Evolutionary conservation across 2,113 vertebrate species (phyloP).

Genomic region (Pollachius pollachius): DNA sequence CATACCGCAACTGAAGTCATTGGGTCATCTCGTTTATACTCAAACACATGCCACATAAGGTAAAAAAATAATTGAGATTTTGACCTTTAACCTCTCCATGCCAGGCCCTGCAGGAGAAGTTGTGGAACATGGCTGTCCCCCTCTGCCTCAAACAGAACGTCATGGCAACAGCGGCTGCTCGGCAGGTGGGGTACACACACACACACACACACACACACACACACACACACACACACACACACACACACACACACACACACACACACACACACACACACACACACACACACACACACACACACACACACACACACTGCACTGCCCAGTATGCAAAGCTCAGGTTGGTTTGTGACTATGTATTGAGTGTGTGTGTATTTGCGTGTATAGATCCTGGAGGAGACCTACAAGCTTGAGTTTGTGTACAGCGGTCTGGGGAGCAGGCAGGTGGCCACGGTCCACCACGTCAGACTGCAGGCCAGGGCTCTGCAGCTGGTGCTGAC

Average conservation of each 20-base stretch:
- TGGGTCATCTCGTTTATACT: no score
- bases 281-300: neutral
- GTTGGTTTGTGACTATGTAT: neutral
- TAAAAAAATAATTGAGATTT: no score
- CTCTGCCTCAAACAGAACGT: conserved; percentile 91
- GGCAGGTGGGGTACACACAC: conserved; percentile 74
- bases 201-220: neutral
- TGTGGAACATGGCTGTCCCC: conserved; percentile 92
- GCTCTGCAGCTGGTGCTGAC: conserved; percentile 88
- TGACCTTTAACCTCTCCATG: neutral
- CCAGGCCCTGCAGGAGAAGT: conserved; percentile 92
- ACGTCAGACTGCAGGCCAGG: conserved; percentile 92
- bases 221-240: neutral
- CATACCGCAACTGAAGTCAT: no score
- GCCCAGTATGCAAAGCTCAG: neutral
- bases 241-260: neutral
- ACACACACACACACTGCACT: neutral
- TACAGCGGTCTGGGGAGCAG: conserved; percentile 89
- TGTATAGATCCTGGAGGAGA: conserved; percentile 89
- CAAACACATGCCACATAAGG: no score
- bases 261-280: conserved; percentile 4
- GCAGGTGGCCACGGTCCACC: conserved; percentile 90
- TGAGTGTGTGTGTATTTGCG: conserved; percentile 7
- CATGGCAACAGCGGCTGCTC: conserved; percentile 84
- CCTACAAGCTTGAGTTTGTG: conserved; percentile 96